phyloP scores from a whole-genome alignment of 2,113 vertebrate genomes.

The Cardinalis cardinalis region DNA sequence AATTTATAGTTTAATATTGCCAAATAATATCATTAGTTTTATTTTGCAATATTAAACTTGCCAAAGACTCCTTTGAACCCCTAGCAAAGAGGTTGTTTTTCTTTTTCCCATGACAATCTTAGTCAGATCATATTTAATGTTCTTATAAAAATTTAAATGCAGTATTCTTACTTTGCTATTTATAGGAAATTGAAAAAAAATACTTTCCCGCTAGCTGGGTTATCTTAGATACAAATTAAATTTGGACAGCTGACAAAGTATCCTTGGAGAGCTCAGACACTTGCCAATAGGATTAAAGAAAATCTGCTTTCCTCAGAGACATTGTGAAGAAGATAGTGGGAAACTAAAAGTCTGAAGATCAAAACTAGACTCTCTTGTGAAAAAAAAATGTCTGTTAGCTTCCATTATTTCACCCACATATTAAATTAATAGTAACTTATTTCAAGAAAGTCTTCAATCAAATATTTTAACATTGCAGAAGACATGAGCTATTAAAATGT shows the following conservation, averaged over 20 bases:
- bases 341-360: not conserved
- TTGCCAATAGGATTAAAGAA: conserved; percentile 15
- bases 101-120: not conserved
- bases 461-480: not conserved
- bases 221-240: not conserved
- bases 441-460: not conserved
- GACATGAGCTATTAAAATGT: not conserved
- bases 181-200: not conserved
- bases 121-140: not conserved
- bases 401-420: not conserved
- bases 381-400: not conserved
- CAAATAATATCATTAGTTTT: too few species aligned
- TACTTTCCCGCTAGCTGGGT: not conserved
- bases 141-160: not conserved
- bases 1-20: too few species aligned
- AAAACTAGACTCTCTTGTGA: not conserved
- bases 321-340: not conserved
- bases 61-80: not conserved
- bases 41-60: not conserved
- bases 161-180: not conserved
- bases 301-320: not conserved
- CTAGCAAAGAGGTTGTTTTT: not conserved
- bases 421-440: not conserved
- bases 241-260: conserved; percentile 13
- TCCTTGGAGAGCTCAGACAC: not conserved